A percentile compares a stretch with the other conserved stretches of the same genome.
phyloP scores from a whole-genome alignment of 2,113 vertebrate genomes.

The Ploceus nigricollis region DNA sequence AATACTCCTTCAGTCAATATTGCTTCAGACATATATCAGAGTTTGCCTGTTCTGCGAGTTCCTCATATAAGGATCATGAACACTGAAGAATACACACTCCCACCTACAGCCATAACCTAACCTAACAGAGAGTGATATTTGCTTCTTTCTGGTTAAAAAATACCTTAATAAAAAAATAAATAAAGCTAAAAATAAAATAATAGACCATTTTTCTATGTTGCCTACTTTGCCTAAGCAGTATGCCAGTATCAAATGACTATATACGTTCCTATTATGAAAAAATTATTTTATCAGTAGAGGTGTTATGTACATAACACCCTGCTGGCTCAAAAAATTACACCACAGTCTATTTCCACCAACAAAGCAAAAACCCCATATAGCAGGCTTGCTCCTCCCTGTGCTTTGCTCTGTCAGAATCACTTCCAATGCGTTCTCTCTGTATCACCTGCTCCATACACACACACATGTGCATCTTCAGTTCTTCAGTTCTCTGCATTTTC shows the following conservation, averaged over 20 bases:
- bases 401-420: background rate
- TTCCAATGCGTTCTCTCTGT: background rate
- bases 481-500: background rate
- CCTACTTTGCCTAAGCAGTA: background rate
- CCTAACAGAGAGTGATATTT: background rate
- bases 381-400: background rate
- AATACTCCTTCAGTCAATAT: background rate
- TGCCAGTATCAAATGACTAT: background rate
- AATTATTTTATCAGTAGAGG: background rate
- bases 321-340: background rate
- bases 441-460: background rate
- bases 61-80: background rate
- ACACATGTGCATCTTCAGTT: fast-evolving
- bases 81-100: background rate
- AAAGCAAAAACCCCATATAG: background rate
- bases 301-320: background rate
- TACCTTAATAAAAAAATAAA: background rate
- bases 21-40: background rate
- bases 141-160: background rate
- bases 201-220: background rate
- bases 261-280: background rate
- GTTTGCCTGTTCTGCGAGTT: background rate
- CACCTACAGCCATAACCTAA: background rate
- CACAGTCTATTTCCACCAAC: background rate
- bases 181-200: background rate